phyloP scores from a whole-genome alignment of 2,888 invertebrate species.

The Zaprionus bogoriensis region DNA sequence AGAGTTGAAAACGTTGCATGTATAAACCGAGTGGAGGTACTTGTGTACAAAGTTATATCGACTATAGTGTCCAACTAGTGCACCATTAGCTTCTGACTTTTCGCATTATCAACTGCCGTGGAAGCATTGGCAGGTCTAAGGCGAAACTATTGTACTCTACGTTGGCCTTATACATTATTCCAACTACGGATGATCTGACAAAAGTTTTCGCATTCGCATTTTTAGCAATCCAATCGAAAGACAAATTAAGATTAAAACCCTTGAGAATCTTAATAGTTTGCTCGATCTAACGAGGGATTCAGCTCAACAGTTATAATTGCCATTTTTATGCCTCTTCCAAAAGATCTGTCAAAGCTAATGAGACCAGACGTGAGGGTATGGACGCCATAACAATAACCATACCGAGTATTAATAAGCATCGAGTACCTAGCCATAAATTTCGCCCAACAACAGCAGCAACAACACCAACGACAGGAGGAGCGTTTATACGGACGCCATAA shows the following conservation, averaged over 20 bases:
- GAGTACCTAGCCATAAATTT: conserved; percentile 51
- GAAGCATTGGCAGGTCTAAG: not conserved
- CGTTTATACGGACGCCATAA: conserved; percentile 60
- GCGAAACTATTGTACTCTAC: too few species aligned
- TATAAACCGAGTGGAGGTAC: not conserved
- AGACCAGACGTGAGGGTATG: conserved; percentile 2
- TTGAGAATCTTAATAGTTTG: too few species aligned
- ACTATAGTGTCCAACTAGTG: not conserved
- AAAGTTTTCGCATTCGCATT: too few species aligned
- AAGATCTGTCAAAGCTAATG: not conserved
- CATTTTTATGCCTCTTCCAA: not conserved
- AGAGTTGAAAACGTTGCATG: not conserved
- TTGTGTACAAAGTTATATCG: not conserved
- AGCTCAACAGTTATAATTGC: accelerated
- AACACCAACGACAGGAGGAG: conserved; percentile 23
- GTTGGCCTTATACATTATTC: too few species aligned
- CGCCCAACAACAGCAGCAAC: conserved; percentile 10
- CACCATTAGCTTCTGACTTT: conserved; percentile 22
- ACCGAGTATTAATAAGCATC: conserved; percentile 51
- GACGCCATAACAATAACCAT: conserved; percentile 23
- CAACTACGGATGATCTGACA: too few species aligned
- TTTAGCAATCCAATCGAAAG: too few species aligned
- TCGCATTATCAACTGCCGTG: conserved; percentile 3
- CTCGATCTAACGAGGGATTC: too few species aligned
- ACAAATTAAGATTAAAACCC: too few species aligned